Evolutionary conservation across 2,113 vertebrate species (phyloP), one percentile per base, ranked within the genome.

Genomic region (Typhlomys cinereus): DNA sequence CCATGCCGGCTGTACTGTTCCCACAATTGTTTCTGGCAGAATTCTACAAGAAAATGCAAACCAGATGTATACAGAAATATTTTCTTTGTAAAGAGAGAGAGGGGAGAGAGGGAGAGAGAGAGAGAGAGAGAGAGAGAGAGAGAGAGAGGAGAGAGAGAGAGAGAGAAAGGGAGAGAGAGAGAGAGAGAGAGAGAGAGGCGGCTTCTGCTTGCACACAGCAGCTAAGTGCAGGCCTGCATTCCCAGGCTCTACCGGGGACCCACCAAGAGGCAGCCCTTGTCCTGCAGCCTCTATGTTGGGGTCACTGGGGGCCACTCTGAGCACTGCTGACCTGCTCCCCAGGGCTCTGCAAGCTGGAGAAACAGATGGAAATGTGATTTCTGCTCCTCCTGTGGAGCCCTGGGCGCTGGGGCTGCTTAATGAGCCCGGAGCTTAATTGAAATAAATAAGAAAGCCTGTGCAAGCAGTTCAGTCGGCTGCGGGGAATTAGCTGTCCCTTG

Each of bases 31-130:
- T 98, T 97, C 98, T 98, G 97, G 98, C 98, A 98, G 97, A 97
- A 97, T 78, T 92, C 88, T 94, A 95, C 97, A 98, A 95, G 97
- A 98, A 98, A 98, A 98, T 93, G 96, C 95, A 98, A 98, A 98
- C 98, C 98, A 98, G 98, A 98, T 98, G 98, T 98, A 97, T 94
- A 83, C 97, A 96, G 93, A 98, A 97, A 96, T 96, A 95, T 90
- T 97, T 98, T 95, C 95, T 97, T 97, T 96, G 96, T 97, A 95
- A 96, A 95, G 95, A 96, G 48, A 96, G 97, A 97, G 97, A 93
- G 96, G 96, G 94, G 97, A 96, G 80, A 88, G 69, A 80, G 52
- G 31, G n/a, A 12, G 82, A 97, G 96, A 91, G 92, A 95, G 94
- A 17, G 18, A 17, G 96, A 97, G 96, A 97, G 92, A 96, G 97